Percentiles rank a stretch among this genome's conserved stretches.
Conservation (phyloP, 2,888 invertebrate species). For the Hesperia comma region DNA sequence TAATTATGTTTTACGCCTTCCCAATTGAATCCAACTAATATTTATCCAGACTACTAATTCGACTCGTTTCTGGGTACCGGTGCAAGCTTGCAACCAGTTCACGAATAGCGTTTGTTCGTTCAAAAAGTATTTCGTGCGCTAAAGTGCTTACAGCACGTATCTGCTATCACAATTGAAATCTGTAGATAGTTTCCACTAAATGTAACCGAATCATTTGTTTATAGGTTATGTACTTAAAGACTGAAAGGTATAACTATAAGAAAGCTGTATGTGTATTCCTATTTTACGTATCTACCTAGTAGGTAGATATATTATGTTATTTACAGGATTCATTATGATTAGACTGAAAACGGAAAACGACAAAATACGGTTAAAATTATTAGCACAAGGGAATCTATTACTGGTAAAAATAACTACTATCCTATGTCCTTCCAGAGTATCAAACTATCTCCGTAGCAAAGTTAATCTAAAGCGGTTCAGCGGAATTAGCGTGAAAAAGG, state of each 20-base stretch:
- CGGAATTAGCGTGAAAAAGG: too few relatives aligned
- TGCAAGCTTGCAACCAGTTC: neutral
- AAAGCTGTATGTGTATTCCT: neutral
- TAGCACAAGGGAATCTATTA: too few relatives aligned
- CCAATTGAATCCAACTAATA: neutral
- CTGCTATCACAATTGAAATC: constrained; percentile 29
- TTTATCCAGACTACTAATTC: neutral
- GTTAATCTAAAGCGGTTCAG: too few relatives aligned
- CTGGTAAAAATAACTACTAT: too few relatives aligned
- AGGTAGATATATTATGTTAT: too few relatives aligned
- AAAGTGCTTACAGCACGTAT: constrained; percentile 9
- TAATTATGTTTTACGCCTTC: too few relatives aligned
- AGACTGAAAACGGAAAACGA: too few relatives aligned
- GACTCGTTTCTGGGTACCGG: neutral
- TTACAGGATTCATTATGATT: too few relatives aligned
- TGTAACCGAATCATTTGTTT: constrained; percentile 19
- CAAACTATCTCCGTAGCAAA: too few relatives aligned
- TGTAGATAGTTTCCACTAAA: constrained; percentile 22
- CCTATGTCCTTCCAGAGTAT: too few relatives aligned
- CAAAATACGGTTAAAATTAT: too few relatives aligned
- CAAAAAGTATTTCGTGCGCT: constrained; percentile 4
- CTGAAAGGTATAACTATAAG: neutral
- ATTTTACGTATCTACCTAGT: neutral
- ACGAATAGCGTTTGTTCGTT: constrained; percentile 2
- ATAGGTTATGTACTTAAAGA: neutral